Conservation (phyloP, 2,888 invertebrate genomes). For the Lobophora halterata region DNA sequence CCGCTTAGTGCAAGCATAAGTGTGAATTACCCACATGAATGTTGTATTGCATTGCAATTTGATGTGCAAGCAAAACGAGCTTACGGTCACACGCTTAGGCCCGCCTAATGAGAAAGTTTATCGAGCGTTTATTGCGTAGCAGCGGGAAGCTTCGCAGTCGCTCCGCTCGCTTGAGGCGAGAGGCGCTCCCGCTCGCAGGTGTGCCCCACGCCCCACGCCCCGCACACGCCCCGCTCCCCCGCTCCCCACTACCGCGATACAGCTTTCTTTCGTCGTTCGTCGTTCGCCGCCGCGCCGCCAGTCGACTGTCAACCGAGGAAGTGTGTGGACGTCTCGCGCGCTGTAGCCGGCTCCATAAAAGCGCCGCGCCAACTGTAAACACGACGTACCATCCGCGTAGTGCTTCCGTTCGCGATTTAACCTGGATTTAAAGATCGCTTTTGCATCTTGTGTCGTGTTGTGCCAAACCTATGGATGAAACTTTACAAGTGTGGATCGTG, state of each 20-base stretch:
- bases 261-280: conserved; percentile 46
- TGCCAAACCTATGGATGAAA: conserved; percentile 66
- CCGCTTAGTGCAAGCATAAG: conserved; percentile 39
- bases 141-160: conserved; percentile 73
- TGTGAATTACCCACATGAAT: conserved; percentile 59
- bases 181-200: conserved; percentile 69
- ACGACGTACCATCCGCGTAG: conserved; percentile 70
- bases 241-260: conserved; percentile 50
- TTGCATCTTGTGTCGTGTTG: conserved; percentile 66
- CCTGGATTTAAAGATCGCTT: conserved; percentile 58
- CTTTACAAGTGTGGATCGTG: conserved; percentile 52
- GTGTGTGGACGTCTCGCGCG: conserved; percentile 47
- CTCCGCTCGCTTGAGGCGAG: conserved; percentile 55
- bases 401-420: conserved; percentile 70
- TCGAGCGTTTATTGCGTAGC: conserved; percentile 81
- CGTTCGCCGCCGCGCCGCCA: conserved; percentile 46
- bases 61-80: conserved; percentile 71
- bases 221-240: conserved; percentile 42
- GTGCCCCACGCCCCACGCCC: conserved; percentile 53
- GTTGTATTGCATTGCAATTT: conserved; percentile 65
- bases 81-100: conserved; percentile 79
- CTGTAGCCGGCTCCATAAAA: conserved; percentile 37
- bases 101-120: conserved; percentile 81
- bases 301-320: conserved; percentile 71
- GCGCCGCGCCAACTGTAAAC: conserved; percentile 76